phyloP scores from a whole-genome alignment of 2,113 vertebrate genomes.

The Ginglymostoma cirratum region DNA sequence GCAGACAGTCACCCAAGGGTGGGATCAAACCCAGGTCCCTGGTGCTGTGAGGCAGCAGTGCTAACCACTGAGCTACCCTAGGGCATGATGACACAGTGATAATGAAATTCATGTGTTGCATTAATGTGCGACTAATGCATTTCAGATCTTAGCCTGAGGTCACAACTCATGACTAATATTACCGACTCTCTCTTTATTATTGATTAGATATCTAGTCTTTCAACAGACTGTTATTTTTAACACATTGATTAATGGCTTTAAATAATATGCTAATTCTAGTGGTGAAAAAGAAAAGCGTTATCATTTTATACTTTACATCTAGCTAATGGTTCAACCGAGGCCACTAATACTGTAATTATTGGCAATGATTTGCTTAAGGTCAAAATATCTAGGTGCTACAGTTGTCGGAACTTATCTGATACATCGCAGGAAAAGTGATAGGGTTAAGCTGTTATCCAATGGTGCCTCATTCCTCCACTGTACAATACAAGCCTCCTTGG shows the following conservation, averaged over 20 bases:
- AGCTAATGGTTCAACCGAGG: neutral
- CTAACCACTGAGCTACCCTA: neutral
- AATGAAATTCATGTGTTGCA: neutral
- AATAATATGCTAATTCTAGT: neutral
- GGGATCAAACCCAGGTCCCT: no score
- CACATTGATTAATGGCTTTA: neutral
- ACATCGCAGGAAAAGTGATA: neutral
- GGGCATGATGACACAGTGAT: neutral
- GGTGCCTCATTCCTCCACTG: neutral
- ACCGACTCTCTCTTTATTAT: neutral
- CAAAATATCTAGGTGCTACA: neutral
- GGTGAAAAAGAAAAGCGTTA: neutral
- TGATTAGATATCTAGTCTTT: neutral
- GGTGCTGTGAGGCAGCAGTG: no score
- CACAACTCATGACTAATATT: neutral
- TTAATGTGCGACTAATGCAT: neutral
- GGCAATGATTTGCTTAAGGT: neutral
- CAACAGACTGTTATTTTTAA: neutral
- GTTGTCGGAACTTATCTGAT: neutral
- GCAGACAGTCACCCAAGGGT: no score
- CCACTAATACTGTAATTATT: neutral
- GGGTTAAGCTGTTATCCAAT: neutral
- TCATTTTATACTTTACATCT: neutral
- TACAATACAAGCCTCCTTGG: neutral
- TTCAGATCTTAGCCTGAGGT: neutral